Evolutionary conservation across 2,888 invertebrate genomes (phyloP).

Genomic region (Mimas tiliae): DNA sequence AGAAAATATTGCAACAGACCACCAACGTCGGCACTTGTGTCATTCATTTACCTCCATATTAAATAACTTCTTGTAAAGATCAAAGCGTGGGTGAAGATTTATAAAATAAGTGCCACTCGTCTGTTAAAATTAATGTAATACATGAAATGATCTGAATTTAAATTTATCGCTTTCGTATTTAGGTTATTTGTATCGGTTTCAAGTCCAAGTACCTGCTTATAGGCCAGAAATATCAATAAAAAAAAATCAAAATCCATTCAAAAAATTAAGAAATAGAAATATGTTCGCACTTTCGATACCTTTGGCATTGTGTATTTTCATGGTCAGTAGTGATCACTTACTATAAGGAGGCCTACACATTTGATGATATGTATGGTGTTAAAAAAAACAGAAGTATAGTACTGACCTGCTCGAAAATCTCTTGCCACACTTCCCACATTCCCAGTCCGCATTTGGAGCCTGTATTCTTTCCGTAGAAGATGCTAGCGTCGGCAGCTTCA

Average conservation of each 20-base stretch:
- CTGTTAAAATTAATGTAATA: conserved; percentile 1
- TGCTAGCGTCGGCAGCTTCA: conserved; percentile 42
- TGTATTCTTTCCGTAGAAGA: conserved; percentile 42
- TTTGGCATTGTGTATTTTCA: too few species aligned
- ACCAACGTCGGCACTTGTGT: conserved; percentile 11
- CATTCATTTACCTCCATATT: conserved; percentile 5
- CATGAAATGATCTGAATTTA: not conserved
- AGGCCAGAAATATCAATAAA: not conserved
- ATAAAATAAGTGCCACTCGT: conserved; percentile 8
- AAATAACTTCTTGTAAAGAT: conserved; percentile 21
- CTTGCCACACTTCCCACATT: conserved; percentile 57
- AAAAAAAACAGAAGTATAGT: not conserved
- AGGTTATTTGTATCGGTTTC: not conserved
- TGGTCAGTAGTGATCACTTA: too few species aligned
- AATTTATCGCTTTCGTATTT: not conserved
- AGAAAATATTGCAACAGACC: not conserved
- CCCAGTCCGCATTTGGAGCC: conserved; percentile 40
- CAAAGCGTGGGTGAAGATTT: conserved; percentile 18
- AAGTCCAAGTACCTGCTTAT: not conserved
- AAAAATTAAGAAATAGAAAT: too few species aligned
- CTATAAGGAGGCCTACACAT: too few species aligned
- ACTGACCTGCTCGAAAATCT: conserved; percentile 62
- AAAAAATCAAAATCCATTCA: too few species aligned
- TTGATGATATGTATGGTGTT: too few species aligned
- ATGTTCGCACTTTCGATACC: too few species aligned